phyloP scores from a whole-genome alignment of 2,888 invertebrate genomes.

The Dascillus cervinus region DNA sequence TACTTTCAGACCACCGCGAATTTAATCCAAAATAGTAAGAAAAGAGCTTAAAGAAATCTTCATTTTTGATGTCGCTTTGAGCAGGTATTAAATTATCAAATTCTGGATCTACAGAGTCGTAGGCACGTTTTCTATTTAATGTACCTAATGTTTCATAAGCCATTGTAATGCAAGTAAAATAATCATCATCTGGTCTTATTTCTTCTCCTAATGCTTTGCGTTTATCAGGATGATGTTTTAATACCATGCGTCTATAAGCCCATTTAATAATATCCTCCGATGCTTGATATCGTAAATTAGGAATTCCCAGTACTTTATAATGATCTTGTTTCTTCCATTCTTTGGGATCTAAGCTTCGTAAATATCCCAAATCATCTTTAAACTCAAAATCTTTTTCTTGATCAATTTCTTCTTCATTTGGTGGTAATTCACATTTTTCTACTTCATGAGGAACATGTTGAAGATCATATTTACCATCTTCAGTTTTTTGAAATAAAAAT shows the following conservation, averaged over 20 bases:
- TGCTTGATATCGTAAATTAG: conserved; percentile 72
- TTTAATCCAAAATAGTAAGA: conserved; percentile 66
- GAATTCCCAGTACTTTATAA: conserved; percentile 90
- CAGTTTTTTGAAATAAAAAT: conserved; percentile 32
- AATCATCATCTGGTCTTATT: conserved; percentile 85
- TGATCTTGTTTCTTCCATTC: conserved; percentile 99
- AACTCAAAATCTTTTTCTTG: conserved; percentile 42
- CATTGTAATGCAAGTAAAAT: conserved; percentile 97
- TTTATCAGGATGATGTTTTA: conserved; percentile 98
- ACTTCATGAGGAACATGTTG: conserved; percentile 35
- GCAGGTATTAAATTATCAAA: conserved; percentile 86
- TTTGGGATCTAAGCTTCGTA: conserved; percentile 86
- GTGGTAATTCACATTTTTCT: conserved; percentile 29
- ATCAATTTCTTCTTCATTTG: conserved; percentile 32
- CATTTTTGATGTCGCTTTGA: conserved; percentile 64
- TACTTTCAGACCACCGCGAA: conserved; percentile 85
- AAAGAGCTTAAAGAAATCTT: conserved; percentile 69
- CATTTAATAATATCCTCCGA: conserved; percentile 89
- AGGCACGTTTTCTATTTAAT: conserved; percentile 74
- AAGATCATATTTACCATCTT: conserved; percentile 29
- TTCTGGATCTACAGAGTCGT: conserved; percentile 93
- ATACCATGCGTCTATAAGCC: conserved; percentile 83
- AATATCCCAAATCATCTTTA: conserved; percentile 72
- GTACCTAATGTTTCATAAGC: conserved; percentile 90
- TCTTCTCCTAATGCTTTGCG: conserved; percentile 86